Base-by-base conservation (phyloP, 2,113 vertebrate genomes). In the Muntiacus reevesi region DNA sequence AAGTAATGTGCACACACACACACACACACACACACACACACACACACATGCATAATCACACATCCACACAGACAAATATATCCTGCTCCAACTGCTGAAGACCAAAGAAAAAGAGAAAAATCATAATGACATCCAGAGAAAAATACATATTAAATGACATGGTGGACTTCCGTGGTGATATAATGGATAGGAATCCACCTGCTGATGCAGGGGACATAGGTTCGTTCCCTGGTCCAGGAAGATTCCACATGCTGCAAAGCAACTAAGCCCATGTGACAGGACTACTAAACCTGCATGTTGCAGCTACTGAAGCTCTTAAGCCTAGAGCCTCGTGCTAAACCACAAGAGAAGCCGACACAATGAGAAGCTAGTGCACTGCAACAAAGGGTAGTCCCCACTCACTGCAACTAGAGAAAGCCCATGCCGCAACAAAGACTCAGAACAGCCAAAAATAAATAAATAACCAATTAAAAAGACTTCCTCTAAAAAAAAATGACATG, bases 61-160 rank as follows among this genome's bases (percentile, higher is more conserved):
- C 2, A 2, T 9, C 43, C 40, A 45, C 27, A 16, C 25, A 78
- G 74, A 47, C 74, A 47, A 47, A 78, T 14, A 76, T 40, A 76
- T 27, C 10, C 23, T 40, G 12, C 17, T 54, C 17, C 52, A 84
- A 23, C 21, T 85, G 28, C 2, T 17, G 47, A 45, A 45, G 74
- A 47, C 3, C 9, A 57, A 71, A 71, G 19, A 84, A 55, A 92
- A 92, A 43, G 90, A 83, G 50, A 74, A 64, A 57, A 93, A 84
- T 27, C 14, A 33, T 74, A 40, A 57, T 14, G 33, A 15, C 27
- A 74, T 55, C 21, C 15, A 7, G 81, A 74, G 25, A 57, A 57
- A 92, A 84, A 57, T 28, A n/a, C 62, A 30, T 15, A n/a, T 33
- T 16, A 43, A 85, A 71, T 45, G 17, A 27, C 3, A 16, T 19